phyloP scores from a whole-genome alignment of 2,888 invertebrate genomes.

The Ypsolopha scabrella region DNA sequence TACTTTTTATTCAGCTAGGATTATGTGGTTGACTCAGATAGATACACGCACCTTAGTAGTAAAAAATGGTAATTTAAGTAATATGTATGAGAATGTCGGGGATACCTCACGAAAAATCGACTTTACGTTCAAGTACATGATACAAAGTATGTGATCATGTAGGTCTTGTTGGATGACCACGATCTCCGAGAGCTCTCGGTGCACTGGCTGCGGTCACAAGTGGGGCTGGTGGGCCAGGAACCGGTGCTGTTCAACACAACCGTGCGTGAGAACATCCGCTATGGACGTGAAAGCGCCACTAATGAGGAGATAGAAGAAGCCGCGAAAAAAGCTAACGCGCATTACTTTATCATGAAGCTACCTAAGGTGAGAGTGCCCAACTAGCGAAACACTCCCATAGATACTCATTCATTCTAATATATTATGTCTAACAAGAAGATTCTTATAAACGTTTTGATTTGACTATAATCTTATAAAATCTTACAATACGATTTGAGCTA shows the following conservation, averaged over 20 bases:
- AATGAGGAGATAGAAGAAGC: slow-evolving; percentile 76
- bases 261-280: slow-evolving; percentile 88
- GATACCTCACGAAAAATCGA: too few species aligned
- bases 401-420: too few species aligned
- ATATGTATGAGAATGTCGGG: too few species aligned
- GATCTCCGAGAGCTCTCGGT: slow-evolving; percentile 81
- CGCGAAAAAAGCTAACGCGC: slow-evolving; percentile 82
- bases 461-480: too few species aligned
- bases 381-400: neutral
- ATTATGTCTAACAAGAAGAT: too few species aligned
- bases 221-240: slow-evolving; percentile 93
- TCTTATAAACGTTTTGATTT: too few species aligned
- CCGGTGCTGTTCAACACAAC: slow-evolving; percentile 88
- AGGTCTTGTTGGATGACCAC: slow-evolving; percentile 75
- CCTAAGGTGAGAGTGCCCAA: slow-evolving; percentile 64
- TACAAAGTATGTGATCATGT: neutral
- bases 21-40: too few species aligned
- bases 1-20: too few species aligned
- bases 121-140: too few species aligned
- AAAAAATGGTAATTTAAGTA: too few species aligned
- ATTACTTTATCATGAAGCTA: slow-evolving; percentile 78
- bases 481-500: too few species aligned
- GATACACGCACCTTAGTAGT: too few species aligned
- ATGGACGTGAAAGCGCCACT: slow-evolving; percentile 77
- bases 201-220: slow-evolving; percentile 81